phyloP scores from a whole-genome alignment of 1,140 invertebrate genomes.

The Magallana angulata region DNA sequence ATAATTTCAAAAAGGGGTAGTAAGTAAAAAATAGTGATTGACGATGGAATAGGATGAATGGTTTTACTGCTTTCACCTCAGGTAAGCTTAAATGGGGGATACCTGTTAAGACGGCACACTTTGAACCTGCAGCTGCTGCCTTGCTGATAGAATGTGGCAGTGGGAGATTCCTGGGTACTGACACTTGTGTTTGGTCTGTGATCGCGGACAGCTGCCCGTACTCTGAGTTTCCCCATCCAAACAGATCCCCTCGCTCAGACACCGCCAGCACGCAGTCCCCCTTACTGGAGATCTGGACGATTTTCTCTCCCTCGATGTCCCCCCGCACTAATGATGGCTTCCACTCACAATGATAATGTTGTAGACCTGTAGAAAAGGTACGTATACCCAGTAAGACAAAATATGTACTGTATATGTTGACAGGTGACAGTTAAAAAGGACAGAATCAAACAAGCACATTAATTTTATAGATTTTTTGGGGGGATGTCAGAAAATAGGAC shows the following conservation, averaged over 20 bases:
- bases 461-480: too few species aligned
- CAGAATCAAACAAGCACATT: too few species aligned
- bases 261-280: conserved; percentile 94
- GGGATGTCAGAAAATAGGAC: too few species aligned
- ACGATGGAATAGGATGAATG: too few species aligned
- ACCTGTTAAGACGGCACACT: conserved; percentile 92
- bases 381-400: too few species aligned
- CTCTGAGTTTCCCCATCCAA: conserved; percentile 98
- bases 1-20: too few species aligned
- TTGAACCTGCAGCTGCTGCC: conserved; percentile 91
- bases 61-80: too few species aligned
- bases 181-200: conserved; percentile 78
- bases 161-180: conserved; percentile 85
- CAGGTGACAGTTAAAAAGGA: too few species aligned
- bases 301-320: conserved; percentile 89
- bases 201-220: conserved; percentile 88
- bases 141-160: conserved; percentile 86
- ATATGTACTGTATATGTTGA: too few species aligned
- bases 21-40: too few species aligned
- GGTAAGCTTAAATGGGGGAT: conserved; percentile 63
- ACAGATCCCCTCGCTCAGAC: conserved; percentile 94
- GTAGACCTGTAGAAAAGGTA: conserved; percentile 67
- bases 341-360: conserved; percentile 69
- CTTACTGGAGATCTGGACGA: conserved; percentile 88
- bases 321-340: conserved; percentile 83